Conservation (phyloP, 2,797 vertebrate genomes). For the Lateolabrax maculatus region DNA sequence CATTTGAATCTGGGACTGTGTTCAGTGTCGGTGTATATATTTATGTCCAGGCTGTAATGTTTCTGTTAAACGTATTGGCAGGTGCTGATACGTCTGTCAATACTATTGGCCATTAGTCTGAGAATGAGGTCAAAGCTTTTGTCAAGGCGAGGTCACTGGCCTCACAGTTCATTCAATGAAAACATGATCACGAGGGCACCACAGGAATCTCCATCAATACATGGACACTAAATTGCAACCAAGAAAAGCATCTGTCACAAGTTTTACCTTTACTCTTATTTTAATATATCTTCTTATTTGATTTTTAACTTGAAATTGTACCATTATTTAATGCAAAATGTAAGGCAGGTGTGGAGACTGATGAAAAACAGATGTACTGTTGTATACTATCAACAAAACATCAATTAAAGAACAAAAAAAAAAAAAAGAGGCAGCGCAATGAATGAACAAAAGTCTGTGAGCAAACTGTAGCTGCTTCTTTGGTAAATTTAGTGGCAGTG, state of each 20-base stretch:
- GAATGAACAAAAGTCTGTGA: background rate
- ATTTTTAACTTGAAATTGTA: background rate
- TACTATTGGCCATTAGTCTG: constrained; percentile 54
- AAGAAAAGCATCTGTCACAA: background rate
- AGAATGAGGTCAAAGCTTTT: constrained; percentile 74
- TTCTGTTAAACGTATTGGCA: constrained; percentile 49
- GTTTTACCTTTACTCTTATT: background rate
- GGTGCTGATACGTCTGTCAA: constrained; percentile 59
- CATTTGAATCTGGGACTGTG: constrained; percentile 23
- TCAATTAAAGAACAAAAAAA: background rate
- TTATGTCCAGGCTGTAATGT: constrained; percentile 42
- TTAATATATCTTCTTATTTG: background rate
- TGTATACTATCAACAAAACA: background rate
- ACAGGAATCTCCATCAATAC: constrained; percentile 30
- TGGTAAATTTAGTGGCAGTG: background rate
- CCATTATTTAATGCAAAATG: background rate
- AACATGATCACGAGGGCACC: constrained; percentile 35
- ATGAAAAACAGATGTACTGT: background rate
- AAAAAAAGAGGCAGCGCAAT: background rate
- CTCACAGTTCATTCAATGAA: constrained; percentile 59
- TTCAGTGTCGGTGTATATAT: constrained; percentile 7
- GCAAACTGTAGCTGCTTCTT: background rate
- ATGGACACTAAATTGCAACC: constrained; percentile 5
- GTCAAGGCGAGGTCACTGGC: constrained; percentile 66
- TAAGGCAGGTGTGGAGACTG: background rate